Conservation (phyloP, 2,888 invertebrate genomes). For the Timema podura region DNA sequence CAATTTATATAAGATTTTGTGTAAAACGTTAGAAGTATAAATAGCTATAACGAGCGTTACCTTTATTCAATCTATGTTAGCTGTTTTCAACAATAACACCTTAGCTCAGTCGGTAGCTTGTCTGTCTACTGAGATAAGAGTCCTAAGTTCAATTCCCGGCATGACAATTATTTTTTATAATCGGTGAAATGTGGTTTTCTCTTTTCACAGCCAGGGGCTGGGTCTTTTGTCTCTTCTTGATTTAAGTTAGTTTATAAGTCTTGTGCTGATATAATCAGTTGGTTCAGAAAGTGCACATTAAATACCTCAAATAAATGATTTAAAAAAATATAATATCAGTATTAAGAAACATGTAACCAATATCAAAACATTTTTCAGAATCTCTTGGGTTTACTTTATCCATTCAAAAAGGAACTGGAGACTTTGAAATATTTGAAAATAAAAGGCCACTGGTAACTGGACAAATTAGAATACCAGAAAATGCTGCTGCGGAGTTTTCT, state of each 20-base stretch:
- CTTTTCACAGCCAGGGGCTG: too few species aligned
- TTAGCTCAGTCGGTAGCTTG: neutral
- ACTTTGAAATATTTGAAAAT: conserved; percentile 49
- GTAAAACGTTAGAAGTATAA: too few species aligned
- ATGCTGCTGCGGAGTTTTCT: conserved; percentile 18
- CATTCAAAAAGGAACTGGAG: conserved; percentile 41
- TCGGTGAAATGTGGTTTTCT: too few species aligned
- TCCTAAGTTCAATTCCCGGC: too few species aligned
- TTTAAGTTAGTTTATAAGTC: too few species aligned
- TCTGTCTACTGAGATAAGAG: neutral
- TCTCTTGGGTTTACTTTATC: conserved; percentile 43
- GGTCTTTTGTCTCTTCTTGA: too few species aligned
- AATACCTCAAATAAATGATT: neutral
- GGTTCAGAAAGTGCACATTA: too few species aligned
- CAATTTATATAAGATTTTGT: too few species aligned
- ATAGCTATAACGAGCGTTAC: too few species aligned
- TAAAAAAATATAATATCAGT: neutral
- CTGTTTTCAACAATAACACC: neutral
- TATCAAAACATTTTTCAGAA: conserved; percentile 26
- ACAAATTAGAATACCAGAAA: conserved; percentile 18
- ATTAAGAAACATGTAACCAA: conserved; percentile 1
- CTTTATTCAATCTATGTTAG: too few species aligned
- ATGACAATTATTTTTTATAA: neutral
- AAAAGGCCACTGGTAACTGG: conserved; percentile 35
- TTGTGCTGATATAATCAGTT: too few species aligned